Evolutionary conservation across 2,888 invertebrate genomes (phyloP), one percentile per base, ranked within the genome.

Genomic region (Papilio protenor): DNA sequence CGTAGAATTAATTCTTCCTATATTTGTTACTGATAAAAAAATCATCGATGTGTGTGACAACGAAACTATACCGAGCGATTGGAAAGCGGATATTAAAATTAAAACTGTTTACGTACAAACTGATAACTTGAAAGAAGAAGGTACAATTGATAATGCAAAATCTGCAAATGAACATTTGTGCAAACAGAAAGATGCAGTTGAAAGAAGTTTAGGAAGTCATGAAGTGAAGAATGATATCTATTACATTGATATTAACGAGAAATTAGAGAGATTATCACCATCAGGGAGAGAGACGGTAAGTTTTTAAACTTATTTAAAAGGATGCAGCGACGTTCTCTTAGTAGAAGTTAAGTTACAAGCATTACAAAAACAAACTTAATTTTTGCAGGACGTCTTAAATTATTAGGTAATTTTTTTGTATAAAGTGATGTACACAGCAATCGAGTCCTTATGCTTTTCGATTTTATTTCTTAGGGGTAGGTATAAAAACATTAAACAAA

Each of bases 11-110:
- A 12, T 71, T 49, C 8, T 72, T 27, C 71, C 78, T 10, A 23
- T 21, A 11, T 75, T 71, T 33, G 11, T 77, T 71, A 40, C 40
- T n/a, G 75, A 78, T 23, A 81, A 78, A 79, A 75, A 72, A 55
- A 79, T 82, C n/a, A 45, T 40, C 40, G 78, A 81, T 79, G 77
- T 79, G 57, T 84, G 86, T 8, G 82, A 86, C 59, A 79, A 80
- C 16, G 84, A 87, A 40, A 87, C 87, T n/a, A 80, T 87, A 14
- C 82, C 85, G 0, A 84, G 85, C 81, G 77, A 82, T 77, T 86
- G 87, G 87, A 82, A 81, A 64, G 76, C 71, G 3, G 59, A 74
- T 21, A 23, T 69, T 70, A 75, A 72, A 79, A 80, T 77, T 49
- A 84, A 81, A 77, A 81, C 83, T 8, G 81, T 83, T 75, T 52